Evolutionary conservation across 2,888 invertebrate species (phyloP).

Genomic region (Lydus trimaculatus): DNA sequence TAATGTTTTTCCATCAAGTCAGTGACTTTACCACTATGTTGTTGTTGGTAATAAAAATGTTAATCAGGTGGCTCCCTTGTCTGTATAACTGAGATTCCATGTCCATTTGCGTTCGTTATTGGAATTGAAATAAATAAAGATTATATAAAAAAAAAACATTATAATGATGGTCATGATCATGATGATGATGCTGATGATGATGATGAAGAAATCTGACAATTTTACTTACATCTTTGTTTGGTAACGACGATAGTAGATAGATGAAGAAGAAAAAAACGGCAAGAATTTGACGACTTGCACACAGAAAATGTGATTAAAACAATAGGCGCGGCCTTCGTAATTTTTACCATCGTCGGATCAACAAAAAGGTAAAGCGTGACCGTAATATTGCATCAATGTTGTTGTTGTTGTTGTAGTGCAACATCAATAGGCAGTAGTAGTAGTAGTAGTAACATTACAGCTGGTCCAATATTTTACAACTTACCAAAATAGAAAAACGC

Average conservation of each 20-base stretch:
- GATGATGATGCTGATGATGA: not conserved
- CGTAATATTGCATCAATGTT: conserved; percentile 31
- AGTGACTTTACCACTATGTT: conserved; percentile 5
- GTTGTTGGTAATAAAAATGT: conserved; percentile 12
- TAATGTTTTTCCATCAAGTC: too few species aligned
- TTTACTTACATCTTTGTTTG: not conserved
- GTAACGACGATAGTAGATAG: not conserved
- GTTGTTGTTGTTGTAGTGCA: conserved; percentile 10
- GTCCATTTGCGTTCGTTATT: not conserved
- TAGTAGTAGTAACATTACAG: not conserved
- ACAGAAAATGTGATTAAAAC: conserved; percentile 33
- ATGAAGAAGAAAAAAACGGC: not conserved
- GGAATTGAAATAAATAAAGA: not conserved
- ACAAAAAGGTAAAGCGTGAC: conserved; percentile 33
- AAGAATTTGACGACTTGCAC: conserved; percentile 3
- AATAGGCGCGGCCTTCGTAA: conserved; percentile 38
- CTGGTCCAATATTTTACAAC: not conserved
- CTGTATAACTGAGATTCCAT: conserved; percentile 5
- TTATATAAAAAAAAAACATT: not conserved
- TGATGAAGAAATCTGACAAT: not conserved
- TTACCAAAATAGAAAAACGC: not conserved
- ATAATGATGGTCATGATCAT: not conserved
- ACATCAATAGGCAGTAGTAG: not conserved
- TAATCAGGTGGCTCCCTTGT: conserved; percentile 13
- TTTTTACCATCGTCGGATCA: conserved; percentile 13